Conservation (phyloP, 2,797 vertebrate genomes). For the Lagocephalus sceleratus region DNA sequence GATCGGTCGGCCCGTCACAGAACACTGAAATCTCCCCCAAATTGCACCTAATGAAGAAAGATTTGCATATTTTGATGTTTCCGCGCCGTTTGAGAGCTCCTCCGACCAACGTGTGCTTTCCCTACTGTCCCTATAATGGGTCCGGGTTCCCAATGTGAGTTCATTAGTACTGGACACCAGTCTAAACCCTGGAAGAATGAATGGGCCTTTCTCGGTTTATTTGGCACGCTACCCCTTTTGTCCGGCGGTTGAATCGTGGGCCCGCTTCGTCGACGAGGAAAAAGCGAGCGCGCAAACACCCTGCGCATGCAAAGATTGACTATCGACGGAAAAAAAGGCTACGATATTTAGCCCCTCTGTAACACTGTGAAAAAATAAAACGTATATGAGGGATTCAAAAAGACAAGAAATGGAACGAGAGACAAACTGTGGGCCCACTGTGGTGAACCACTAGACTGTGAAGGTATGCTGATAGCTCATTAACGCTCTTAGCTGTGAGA, state of each 20-base stretch:
- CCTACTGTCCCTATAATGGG: constrained; percentile 19
- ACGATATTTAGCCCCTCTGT: neutral
- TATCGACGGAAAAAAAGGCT: neutral
- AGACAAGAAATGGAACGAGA: constrained; percentile 46
- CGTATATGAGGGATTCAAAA: constrained; percentile 19
- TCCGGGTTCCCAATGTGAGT: constrained; percentile 32
- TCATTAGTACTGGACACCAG: constrained; percentile 41
- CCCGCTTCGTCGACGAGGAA: constrained; percentile 46
- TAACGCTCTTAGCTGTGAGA: constrained; percentile 26
- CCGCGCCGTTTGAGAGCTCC: constrained; percentile 16
- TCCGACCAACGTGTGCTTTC: neutral
- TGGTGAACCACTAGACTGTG: constrained; percentile 58
- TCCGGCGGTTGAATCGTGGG: constrained; percentile 43
- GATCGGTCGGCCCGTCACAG: constrained; percentile 24
- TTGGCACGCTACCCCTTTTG: constrained; percentile 49
- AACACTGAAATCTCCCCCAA: constrained; percentile 18
- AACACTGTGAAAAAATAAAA: constrained; percentile 2
- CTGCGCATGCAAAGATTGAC: neutral
- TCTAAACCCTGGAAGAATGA: constrained; percentile 39
- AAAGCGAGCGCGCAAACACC: constrained; percentile 17
- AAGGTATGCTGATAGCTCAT: constrained; percentile 46
- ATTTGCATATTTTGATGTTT: constrained; percentile 9
- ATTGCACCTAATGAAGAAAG: constrained; percentile 2
- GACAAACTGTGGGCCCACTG: constrained; percentile 36
- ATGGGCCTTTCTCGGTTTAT: constrained; percentile 40